Evolutionary conservation across 2,888 invertebrate genomes (phyloP), one percentile per base, ranked within the genome.

Genomic region (Hyles lineata): DNA sequence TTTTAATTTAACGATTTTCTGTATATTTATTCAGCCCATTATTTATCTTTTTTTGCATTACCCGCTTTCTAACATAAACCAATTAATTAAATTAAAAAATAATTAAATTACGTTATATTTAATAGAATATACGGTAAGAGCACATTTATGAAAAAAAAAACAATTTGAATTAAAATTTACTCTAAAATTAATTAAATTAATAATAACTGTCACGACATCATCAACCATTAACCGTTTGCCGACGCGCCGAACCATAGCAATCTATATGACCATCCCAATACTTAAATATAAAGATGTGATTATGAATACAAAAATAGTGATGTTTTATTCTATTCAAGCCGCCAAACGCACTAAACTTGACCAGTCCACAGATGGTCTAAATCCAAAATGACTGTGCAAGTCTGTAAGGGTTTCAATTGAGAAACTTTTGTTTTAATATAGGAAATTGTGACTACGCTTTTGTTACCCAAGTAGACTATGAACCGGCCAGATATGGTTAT

Each of bases 91-190:
- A 43, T 67, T 67, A 67, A 7, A 67, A 50, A 67, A 67, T 35
- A 67, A 43, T 63, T 63, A 63, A 35, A 21, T 23, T 63, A 43
- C 21, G 43, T 21, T 43, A 50, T 23, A 21, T 67, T 50, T 19
- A 50, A 23, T 50, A 11, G 32, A 70, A 58, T 58, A 70, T 9
- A 59, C 32, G 17, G 55, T 58, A 35, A 59, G 35, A 59, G 32
- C 59, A 70, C 35, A 59, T 17, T 62, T 62, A 61, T 67, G 21
- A 67, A 63, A 67, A 50, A 67, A 50, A 50, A 67, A 50, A 67
- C 67, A n/a, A n/a, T n/a, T 67, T 67, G 67, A 67, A 50, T 50
- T 15, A 67, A 67, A 23, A 50, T 67, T 50, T 67, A 67, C 21
- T 50, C 43, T 67, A 67, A n/a, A 63, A 67, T 67, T 43, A 50